Conservation (phyloP, 2,888 invertebrate species). For the Liposcelis brunnea region DNA sequence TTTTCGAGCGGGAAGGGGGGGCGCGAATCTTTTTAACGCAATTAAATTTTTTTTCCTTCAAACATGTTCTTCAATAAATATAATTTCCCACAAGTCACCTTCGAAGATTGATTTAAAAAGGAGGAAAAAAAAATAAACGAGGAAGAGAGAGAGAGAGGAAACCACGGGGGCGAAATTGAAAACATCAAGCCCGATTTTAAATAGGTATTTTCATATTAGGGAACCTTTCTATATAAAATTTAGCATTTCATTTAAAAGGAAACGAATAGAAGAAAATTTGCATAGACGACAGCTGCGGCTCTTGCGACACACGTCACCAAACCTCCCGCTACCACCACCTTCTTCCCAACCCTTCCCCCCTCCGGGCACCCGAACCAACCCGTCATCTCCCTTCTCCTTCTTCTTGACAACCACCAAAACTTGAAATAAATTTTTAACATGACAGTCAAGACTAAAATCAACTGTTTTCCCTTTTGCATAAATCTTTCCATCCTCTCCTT, state of each 20-base stretch:
- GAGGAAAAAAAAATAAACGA: no score
- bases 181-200: slow-evolving; percentile 1
- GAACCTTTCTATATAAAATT: slow-evolving; percentile 8
- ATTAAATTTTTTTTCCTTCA: no score
- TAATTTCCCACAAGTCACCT: no score
- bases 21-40: no score
- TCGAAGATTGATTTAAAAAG: no score
- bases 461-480: slow-evolving; percentile 9
- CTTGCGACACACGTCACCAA: slow-evolving; percentile 3
- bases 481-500: slow-evolving; percentile 3
- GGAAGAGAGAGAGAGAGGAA: no score
- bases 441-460: slow-evolving; percentile 2
- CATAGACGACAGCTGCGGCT: slow-evolving; percentile 6
- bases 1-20: no score
- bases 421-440: slow-evolving; percentile 8
- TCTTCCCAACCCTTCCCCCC: not conserved
- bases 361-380: not conserved
- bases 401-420: slow-evolving; percentile 7
- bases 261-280: not conserved
- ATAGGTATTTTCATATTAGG: slow-evolving; percentile 8
- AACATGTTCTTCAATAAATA: no score
- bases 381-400: not conserved
- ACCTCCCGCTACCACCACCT: not conserved
- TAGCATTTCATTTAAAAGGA: slow-evolving; percentile 9
- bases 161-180: no score